These are phyloP conservation scores for Pseudonaja textilis DNA, from an alignment of 2,113 vertebrate genomes.

Conservation along the genomic window DNA sequence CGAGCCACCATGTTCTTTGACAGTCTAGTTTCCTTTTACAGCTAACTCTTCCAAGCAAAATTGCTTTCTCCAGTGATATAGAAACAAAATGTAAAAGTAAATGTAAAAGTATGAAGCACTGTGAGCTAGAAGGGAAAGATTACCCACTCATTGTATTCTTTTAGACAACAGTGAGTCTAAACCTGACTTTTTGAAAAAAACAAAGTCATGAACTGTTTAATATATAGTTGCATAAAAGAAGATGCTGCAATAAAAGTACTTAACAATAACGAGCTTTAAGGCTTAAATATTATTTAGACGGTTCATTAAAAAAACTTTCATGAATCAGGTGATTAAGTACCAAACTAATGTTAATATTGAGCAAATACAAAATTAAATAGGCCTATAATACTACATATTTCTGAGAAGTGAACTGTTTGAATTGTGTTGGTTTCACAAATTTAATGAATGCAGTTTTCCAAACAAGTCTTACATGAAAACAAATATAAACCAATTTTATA, in stretches of 20 bases:
- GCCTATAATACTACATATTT: constrained; percentile 33
- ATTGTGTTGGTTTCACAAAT: constrained; percentile 42
- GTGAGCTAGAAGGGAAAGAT: neutral
- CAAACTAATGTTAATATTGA: constrained; percentile 46
- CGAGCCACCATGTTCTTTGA: neutral
- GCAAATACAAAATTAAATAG: constrained; percentile 29
- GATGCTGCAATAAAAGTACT: constrained; percentile 8
- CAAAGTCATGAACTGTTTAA: constrained; percentile 9
- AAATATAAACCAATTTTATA: neutral
- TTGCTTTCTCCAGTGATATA: neutral
- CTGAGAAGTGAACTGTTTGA: constrained; percentile 18
- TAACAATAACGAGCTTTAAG: neutral
- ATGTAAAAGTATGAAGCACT: neutral
- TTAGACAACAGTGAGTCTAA: neutral
- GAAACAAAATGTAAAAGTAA: neutral
- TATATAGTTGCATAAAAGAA: constrained; percentile 32
- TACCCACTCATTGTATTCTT: neutral
- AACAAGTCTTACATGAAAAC: neutral
- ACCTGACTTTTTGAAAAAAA: neutral
- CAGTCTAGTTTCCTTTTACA: neutral
- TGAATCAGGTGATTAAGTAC: constrained; percentile 22
- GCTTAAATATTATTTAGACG: neutral
- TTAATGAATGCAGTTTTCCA: constrained; percentile 48
- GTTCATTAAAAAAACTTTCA: neutral
- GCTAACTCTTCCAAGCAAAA: neutral